Base-by-base conservation (phyloP, 1,140 invertebrate species). In the Sycobia sp. region DNA sequence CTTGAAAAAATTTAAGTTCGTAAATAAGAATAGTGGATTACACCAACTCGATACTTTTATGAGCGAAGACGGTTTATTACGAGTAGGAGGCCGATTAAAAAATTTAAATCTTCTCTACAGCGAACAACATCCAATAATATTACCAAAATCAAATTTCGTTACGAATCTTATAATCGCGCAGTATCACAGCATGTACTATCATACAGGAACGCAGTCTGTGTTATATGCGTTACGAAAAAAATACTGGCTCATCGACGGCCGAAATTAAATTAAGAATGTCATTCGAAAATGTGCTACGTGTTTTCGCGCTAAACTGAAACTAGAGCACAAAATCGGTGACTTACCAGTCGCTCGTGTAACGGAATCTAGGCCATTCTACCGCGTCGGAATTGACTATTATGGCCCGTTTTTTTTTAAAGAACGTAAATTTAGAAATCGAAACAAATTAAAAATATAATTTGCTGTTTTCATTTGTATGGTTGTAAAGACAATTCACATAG, bases 401-500 rank as follows among this genome's bases (percentile, higher is more conserved):
- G 56, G 32, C 1, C 44, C 56, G 23, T 39, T 59, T 13, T 50
- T 25, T 39, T 27, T 59, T 1, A 38, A 50, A 9, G 32, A 47
- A 39, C 5, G 27, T 1, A 1, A 25, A 39, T 10, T n/a, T 23
- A 13, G 44, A 23, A 50, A 50, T 49, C 7, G 16, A 14, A 47
- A 23, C 5, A 22, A n/a, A n/a, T 14, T 50, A 8, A 66, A 69
- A 32, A 16, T 59, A 14, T 71, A 62, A 46, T 56, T 34, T 14
- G 65, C 43, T 23, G 51, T 34, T 14, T 76, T 76, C 25, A 65
- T 67, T 0, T 73, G 69, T 47, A 23, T 73, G 16, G 55, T 62
- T 0, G 54, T 60, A 3, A 50, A 68, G 32, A 71, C 69, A 4
- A 56, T 73, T 7, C 70, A 74, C 20, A 20, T 75, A 11, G 71